These are phyloP conservation scores for Drosophila ogumai DNA, from an alignment of 1,140 invertebrate species.

Conservation along the genomic window DNA sequence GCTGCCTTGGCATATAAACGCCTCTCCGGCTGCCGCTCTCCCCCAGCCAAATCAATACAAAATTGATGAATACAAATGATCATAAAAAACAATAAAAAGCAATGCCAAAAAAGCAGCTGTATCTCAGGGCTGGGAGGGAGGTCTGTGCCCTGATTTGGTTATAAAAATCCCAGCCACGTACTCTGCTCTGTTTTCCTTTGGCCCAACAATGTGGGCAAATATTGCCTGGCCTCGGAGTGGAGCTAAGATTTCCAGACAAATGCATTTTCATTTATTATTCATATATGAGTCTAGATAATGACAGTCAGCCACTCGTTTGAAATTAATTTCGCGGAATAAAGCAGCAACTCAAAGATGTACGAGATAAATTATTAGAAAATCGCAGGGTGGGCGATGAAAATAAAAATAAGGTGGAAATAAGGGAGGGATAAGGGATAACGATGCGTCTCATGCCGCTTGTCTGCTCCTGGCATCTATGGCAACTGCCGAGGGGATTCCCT, in stretches of 20 bases:
- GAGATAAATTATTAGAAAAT: constrained; percentile 18
- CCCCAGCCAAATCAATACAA: constrained; percentile 71
- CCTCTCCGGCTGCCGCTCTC: background rate
- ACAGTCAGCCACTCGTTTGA: constrained; percentile 73
- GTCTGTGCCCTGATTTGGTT: constrained; percentile 76
- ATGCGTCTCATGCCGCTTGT: constrained; percentile 26
- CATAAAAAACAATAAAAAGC: constrained; percentile 84
- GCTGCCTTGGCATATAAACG: constrained; percentile 60
- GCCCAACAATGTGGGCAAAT: constrained; percentile 19
- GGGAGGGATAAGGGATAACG: constrained; percentile 5
- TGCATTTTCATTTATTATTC: constrained; percentile 69
- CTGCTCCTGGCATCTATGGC: constrained; percentile 55
- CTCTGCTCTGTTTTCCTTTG: constrained; percentile 18
- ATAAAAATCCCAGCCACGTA: constrained; percentile 79
- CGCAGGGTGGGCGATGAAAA: background rate
- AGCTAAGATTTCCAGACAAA: constrained; percentile 57
- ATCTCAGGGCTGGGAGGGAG: constrained; percentile 11
- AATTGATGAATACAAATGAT: constrained; percentile 84
- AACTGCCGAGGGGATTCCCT: constrained; percentile 5
- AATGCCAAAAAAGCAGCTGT: constrained; percentile 74
- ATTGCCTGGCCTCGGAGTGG: constrained; percentile 4
- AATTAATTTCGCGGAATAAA: constrained; percentile 80
- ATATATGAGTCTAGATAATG: constrained; percentile 55
- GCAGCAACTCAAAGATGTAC: constrained; percentile 35
- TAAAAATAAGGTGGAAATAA: constrained; percentile 7